Percentiles rank a stretch among this genome's conserved stretches.
Evolutionary conservation across 2,888 invertebrate genomes (phyloP).

Genomic region (Argyra leucocephala): DNA sequence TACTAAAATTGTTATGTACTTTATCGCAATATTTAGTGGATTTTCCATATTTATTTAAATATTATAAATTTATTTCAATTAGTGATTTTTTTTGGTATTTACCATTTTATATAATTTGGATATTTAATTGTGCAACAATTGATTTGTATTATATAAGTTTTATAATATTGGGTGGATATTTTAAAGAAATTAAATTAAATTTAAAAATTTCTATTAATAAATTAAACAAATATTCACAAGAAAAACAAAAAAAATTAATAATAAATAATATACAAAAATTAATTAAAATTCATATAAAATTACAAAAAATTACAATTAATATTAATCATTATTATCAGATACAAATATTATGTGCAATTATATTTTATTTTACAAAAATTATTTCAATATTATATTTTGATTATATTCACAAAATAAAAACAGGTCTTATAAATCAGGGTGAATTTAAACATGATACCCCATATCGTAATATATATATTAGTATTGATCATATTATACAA

Average conservation of each 20-base stretch:
- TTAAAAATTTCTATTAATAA: background rate
- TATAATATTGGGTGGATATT: background rate
- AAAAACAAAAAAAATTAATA: background rate
- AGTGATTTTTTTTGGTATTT: background rate
- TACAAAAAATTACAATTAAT: background rate
- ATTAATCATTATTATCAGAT: background rate
- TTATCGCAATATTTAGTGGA: background rate
- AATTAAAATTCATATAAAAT: background rate
- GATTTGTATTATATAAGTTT: background rate
- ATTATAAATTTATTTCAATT: background rate
- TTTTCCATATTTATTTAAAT: background rate
- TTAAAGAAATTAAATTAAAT: background rate
- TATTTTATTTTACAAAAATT: background rate
- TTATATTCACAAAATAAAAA: background rate
- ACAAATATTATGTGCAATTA: background rate
- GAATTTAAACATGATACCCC: background rate
- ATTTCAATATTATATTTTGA: background rate
- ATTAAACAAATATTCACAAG: background rate
- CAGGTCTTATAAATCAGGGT: background rate
- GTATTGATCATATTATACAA: background rate
- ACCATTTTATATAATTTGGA: background rate
- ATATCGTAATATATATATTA: background rate
- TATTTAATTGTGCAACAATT: background rate
- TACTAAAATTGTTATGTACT: background rate
- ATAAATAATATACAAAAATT: background rate